phyloP scores from a whole-genome alignment of 2,113 vertebrate genomes.

The Bubo blakistoni region DNA sequence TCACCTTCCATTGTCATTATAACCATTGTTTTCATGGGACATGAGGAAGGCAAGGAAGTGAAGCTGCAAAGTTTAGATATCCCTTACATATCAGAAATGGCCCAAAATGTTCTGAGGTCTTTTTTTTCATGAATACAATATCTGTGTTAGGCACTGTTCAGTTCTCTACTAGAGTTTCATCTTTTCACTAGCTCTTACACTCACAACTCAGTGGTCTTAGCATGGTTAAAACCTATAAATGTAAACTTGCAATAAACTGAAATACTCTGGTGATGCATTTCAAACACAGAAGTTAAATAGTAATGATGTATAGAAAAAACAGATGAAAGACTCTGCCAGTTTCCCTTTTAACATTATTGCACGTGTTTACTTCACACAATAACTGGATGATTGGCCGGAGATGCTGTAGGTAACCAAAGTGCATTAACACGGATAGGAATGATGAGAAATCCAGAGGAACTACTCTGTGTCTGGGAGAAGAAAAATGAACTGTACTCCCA shows the following conservation, averaged over 20 bases:
- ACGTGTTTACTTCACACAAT: not conserved
- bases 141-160: not conserved
- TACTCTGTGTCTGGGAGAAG: not conserved
- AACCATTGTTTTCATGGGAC: not conserved
- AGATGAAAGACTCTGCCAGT: not conserved
- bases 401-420: not conserved
- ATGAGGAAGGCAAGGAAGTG: not conserved
- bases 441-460: constrained; percentile 32
- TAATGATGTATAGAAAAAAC: not conserved
- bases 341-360: not conserved
- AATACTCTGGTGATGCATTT: not conserved
- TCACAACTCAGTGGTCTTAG: not conserved
- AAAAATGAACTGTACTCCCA: constrained; percentile 7
- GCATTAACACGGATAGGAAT: not conserved
- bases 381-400: not conserved
- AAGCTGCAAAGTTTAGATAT: not conserved
- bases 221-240: not conserved
- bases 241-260: not conserved
- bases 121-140: not conserved
- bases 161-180: not conserved
- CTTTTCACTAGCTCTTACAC: not conserved
- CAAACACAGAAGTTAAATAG: not conserved
- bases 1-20: not conserved
- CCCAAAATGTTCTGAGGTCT: not conserved
- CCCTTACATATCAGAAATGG: not conserved